Conservation (phyloP, 2,888 invertebrate genomes). For the Zele albiditarsus region DNA sequence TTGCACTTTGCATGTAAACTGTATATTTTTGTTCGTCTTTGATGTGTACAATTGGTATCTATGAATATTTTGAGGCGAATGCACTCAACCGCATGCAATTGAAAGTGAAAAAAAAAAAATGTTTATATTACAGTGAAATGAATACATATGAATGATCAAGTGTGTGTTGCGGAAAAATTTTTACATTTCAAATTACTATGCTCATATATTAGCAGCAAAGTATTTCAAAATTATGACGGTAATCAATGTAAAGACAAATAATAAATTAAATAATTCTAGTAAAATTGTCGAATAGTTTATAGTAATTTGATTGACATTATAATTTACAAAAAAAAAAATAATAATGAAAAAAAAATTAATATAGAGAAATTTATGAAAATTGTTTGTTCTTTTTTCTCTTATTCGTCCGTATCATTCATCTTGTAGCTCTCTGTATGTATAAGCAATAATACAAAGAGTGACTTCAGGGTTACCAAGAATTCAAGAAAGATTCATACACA, state of each 20-base stretch:
- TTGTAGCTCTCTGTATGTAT: conserved; percentile 20
- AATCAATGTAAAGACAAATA: no score
- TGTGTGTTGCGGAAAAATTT: not conserved
- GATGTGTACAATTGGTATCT: not conserved
- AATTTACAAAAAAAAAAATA: no score
- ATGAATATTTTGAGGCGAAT: not conserved
- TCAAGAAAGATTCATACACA: conserved; percentile 39
- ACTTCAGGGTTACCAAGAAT: conserved; percentile 57
- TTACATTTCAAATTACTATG: no score
- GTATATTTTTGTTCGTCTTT: not conserved
- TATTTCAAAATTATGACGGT: no score
- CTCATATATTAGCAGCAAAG: no score
- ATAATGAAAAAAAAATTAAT: not conserved
- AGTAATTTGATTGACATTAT: no score
- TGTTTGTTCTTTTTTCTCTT: conserved; percentile 29
- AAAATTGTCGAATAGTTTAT: no score
- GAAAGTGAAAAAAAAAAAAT: not conserved
- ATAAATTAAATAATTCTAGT: no score
- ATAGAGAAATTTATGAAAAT: not conserved
- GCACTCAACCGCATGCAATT: not conserved
- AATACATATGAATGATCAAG: not conserved
- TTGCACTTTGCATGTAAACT: conserved; percentile 1
- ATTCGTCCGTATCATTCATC: conserved; percentile 18
- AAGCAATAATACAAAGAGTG: conserved; percentile 58
- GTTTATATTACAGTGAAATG: not conserved